These are phyloP conservation scores for Abscondita cerata DNA, from an alignment of 2,888 invertebrate genomes.

Conservation along the genomic window DNA sequence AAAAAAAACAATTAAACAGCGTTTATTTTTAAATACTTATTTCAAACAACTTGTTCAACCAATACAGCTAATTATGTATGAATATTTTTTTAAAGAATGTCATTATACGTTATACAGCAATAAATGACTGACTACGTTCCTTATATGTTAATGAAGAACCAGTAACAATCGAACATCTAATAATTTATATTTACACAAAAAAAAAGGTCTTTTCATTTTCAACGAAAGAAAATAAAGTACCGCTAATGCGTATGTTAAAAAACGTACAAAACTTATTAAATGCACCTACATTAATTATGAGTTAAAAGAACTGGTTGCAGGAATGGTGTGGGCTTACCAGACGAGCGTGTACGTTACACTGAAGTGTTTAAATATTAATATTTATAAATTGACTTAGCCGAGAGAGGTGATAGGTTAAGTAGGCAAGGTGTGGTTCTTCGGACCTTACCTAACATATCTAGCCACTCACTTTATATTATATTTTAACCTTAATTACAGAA, in stretches of 20 bases:
- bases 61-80: too few relatives aligned
- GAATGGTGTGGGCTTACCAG: slow-evolving; percentile 41
- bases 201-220: too few relatives aligned
- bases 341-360: slow-evolving; percentile 47
- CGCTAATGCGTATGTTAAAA: slow-evolving; percentile 20
- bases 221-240: slow-evolving; percentile 18
- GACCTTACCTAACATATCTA: slow-evolving; percentile 42
- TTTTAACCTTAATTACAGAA: slow-evolving; percentile 1
- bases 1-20: too few relatives aligned
- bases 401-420: slow-evolving; percentile 57
- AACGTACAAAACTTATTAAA: slow-evolving; percentile 41
- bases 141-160: too few relatives aligned
- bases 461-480: slow-evolving; percentile 6
- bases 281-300: slow-evolving; percentile 45
- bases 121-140: too few relatives aligned
- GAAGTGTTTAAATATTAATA: slow-evolving; percentile 56
- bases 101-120: too few relatives aligned
- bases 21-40: too few relatives aligned
- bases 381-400: slow-evolving; percentile 57
- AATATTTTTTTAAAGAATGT: too few relatives aligned
- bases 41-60: too few relatives aligned
- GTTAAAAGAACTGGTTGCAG: slow-evolving; percentile 42
- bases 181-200: too few relatives aligned
- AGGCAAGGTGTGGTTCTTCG: slow-evolving; percentile 54
- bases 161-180: too few relatives aligned